Evolutionary conservation across 37 sponge, comb jelly and placozoan species (phyloP), one percentile per base, ranked within the genome.

Genomic region (Chondrosia reniformis): DNA sequence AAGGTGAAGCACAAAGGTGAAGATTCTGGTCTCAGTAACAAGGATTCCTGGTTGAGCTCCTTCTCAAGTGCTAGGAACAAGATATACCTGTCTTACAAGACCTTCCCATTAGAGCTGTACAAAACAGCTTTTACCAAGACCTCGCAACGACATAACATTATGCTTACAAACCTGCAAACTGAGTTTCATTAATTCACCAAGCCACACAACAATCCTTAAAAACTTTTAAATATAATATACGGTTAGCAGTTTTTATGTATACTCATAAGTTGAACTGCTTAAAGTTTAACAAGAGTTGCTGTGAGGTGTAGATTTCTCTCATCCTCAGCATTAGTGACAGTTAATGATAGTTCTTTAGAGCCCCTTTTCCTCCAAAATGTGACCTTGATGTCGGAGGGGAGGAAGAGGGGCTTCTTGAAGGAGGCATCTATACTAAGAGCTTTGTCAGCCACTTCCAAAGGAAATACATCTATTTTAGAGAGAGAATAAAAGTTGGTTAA

Each of bases 111-210:
- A 19, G 59, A 54, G 22, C 36, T 92, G 1, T 67, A 41, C 21
- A 89, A 85, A 57, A 92, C 90, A 44, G 79, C 81, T 34, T 92
- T 88, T 46, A 56, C 76, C 10, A 85, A 79, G 27, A 81, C 83
- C 15, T 92, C 93, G 33, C 46, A 24, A 21, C 56, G 55, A 17
- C 91, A 90, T 64, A 33, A 31, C 21, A 27, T 31, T 22, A 85
- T 45, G 43, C 30, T 67, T n/a, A n/a, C n/a, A n/a, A n/a, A n/a
- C n/a, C n/a, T n/a, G n/a, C n/a, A n/a, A n/a, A n/a, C n/a, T n/a
- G n/a, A n/a, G n/a, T n/a, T n/a, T n/a, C n/a, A n/a, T n/a, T n/a
- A n/a, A n/a, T n/a, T n/a, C n/a, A n/a, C n/a, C n/a, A n/a, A n/a
- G n/a, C n/a, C n/a, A n/a, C n/a, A n/a, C n/a, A n/a, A n/a, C n/a